Percentiles rank a stretch among this genome's conserved stretches.
phyloP scores from a whole-genome alignment of 1,140 invertebrate genomes.

The Drosophila parabipectinata region DNA sequence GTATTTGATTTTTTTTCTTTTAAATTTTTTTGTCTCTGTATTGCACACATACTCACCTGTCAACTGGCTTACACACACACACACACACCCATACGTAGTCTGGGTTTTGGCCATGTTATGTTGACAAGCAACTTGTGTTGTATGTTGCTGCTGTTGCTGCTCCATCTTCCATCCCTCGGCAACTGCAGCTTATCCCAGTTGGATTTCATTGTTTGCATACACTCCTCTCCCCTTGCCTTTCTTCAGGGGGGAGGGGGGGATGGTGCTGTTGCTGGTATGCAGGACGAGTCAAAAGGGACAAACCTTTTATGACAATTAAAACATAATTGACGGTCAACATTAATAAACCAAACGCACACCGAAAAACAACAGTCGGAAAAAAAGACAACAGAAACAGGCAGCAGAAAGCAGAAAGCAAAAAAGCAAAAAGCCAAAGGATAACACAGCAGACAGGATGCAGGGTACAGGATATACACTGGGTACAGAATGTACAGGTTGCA shows the following conservation, averaged over 20 bases:
- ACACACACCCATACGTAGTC: constrained; percentile 36
- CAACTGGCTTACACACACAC: constrained; percentile 66
- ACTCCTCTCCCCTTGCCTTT: constrained; percentile 8
- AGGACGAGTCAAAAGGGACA: constrained; percentile 57
- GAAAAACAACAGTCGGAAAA: constrained; percentile 33
- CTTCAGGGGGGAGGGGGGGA: neutral
- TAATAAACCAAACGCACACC: constrained; percentile 78
- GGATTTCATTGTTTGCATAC: constrained; percentile 77
- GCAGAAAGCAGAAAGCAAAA: constrained; percentile 1
- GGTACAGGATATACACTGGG: constrained; percentile 5
- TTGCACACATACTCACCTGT: constrained; percentile 35
- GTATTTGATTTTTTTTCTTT: neutral
- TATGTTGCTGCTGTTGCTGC: neutral
- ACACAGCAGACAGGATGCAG: constrained; percentile 18
- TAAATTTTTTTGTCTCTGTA: neutral
- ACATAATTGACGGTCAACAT: constrained; percentile 84
- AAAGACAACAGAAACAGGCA: constrained; percentile 4
- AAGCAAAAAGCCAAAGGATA: neutral
- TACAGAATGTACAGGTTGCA: constrained; percentile 1
- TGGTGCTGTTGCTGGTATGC: neutral
- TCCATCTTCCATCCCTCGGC: neutral
- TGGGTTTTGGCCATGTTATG: constrained; percentile 59
- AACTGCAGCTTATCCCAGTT: constrained; percentile 70
- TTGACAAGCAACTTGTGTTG: constrained; percentile 55
- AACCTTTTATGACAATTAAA: constrained; percentile 84